Evolutionary conservation across 2,113 vertebrate genomes (phyloP).

Genomic region (Cebus imitator): DNA sequence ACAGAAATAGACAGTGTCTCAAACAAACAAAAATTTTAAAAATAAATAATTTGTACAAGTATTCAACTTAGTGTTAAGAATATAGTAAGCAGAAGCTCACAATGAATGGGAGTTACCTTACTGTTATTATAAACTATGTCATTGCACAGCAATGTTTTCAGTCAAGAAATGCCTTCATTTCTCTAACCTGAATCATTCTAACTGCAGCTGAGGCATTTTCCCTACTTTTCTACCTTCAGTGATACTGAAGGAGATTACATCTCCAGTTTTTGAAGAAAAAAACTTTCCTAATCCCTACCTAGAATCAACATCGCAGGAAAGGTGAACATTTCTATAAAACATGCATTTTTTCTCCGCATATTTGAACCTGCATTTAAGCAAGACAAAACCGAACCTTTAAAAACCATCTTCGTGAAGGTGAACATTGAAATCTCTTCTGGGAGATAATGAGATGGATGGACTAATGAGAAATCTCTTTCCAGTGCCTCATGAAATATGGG

Average conservation of each 20-base stretch:
- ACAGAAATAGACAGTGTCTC: too few species aligned
- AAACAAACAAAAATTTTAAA: too few species aligned
- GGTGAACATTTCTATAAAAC: conserved; percentile 7
- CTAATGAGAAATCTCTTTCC: conserved; percentile 54
- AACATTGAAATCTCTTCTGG: conserved; percentile 34
- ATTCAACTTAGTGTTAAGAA: neutral
- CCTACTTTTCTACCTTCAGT: neutral
- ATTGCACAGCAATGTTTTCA: neutral
- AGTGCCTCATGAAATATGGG: conserved; percentile 40
- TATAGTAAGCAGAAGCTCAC: neutral
- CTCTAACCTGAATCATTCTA: neutral
- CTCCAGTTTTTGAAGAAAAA: neutral
- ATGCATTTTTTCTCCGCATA: neutral
- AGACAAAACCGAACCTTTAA: conserved; percentile 19
- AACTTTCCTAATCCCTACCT: neutral
- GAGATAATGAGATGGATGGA: conserved; percentile 50
- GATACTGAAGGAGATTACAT: neutral
- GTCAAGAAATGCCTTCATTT: neutral
- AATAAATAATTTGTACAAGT: neutral
- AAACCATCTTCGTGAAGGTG: conserved; percentile 38
- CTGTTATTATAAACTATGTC: neutral
- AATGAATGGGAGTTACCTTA: neutral
- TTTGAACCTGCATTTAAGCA: neutral
- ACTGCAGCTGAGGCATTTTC: neutral
- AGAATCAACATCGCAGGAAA: neutral